Conservation (phyloP, 2,797 vertebrate species). For the Crenuchus spilurus region DNA sequence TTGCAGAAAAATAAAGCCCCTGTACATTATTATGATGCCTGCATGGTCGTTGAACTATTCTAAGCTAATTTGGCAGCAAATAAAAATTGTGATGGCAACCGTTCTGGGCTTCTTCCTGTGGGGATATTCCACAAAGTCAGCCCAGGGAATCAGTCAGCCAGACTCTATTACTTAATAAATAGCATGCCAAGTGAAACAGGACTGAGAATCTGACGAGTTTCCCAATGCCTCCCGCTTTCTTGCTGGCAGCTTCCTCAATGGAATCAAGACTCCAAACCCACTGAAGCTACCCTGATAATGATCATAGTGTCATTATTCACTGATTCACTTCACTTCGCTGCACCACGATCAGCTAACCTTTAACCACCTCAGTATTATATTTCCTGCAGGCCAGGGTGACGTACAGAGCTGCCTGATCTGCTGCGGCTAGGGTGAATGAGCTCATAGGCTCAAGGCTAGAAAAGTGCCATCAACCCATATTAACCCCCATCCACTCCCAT, state of each 20-base stretch:
- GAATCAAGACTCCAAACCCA: slow-evolving; percentile 10
- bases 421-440: slow-evolving; percentile 7
- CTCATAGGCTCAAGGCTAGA: slow-evolving; percentile 32
- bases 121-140: slow-evolving; percentile 34
- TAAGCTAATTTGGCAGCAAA: slow-evolving; percentile 26
- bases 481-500: neutral
- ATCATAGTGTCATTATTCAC: slow-evolving; percentile 43
- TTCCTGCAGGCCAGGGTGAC: slow-evolving; percentile 15
- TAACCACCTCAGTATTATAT: slow-evolving; percentile 22
- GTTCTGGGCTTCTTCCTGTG: slow-evolving; percentile 32
- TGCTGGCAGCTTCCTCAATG: slow-evolving; percentile 16
- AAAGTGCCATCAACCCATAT: slow-evolving; percentile 38
- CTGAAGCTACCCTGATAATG: slow-evolving; percentile 29
- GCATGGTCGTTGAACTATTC: neutral
- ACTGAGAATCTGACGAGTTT: slow-evolving; percentile 31
- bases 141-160: slow-evolving; percentile 23
- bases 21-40: neutral
- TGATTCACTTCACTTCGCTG: slow-evolving; percentile 21
- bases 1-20: neutral
- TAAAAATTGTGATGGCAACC: slow-evolving; percentile 22
- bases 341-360: slow-evolving; percentile 1
- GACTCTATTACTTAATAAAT: slow-evolving; percentile 24
- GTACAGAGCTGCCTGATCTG: neutral
- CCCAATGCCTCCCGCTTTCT: slow-evolving; percentile 12
- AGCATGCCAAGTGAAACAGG: slow-evolving; percentile 5